Conservation (phyloP, 2,888 invertebrate species). For the Artemia sp. region DNA sequence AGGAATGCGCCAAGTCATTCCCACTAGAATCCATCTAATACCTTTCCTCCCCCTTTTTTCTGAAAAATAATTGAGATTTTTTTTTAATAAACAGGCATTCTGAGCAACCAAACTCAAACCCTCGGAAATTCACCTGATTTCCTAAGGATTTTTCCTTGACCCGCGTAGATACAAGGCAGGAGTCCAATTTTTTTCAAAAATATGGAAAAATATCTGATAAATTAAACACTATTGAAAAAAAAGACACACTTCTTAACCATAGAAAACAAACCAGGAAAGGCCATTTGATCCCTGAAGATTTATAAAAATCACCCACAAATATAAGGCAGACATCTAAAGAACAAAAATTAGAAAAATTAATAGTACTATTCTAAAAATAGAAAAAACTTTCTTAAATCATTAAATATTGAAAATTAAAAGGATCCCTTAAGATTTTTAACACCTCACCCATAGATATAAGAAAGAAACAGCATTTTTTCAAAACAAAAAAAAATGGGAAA, state of each 20-base stretch:
- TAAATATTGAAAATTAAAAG: not conserved
- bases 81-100: too few species aligned
- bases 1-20: too few species aligned
- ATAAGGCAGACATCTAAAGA: constrained; percentile 15
- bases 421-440: too few species aligned
- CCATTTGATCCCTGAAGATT: constrained; percentile 9
- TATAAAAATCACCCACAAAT: too few species aligned
- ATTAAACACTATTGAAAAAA: constrained; percentile 19
- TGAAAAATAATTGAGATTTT: constrained; percentile 4
- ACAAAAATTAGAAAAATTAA: constrained; percentile 15
- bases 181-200: not conserved
- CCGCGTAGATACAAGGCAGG: too few species aligned
- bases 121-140: too few species aligned
- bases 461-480: too few species aligned
- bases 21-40: too few species aligned
- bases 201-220: constrained; percentile 8
- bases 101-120: not conserved
- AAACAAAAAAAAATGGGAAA: too few species aligned
- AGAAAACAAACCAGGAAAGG: not conserved
- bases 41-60: too few species aligned
- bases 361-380: not conserved
- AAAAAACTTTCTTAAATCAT: constrained; percentile 24
- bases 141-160: too few species aligned
- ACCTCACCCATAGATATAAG: too few species aligned
- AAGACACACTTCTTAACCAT: not conserved